These are phyloP conservation scores for Gadus macrocephalus DNA, from an alignment of 2,113 vertebrate species.

Conservation along the genomic window DNA sequence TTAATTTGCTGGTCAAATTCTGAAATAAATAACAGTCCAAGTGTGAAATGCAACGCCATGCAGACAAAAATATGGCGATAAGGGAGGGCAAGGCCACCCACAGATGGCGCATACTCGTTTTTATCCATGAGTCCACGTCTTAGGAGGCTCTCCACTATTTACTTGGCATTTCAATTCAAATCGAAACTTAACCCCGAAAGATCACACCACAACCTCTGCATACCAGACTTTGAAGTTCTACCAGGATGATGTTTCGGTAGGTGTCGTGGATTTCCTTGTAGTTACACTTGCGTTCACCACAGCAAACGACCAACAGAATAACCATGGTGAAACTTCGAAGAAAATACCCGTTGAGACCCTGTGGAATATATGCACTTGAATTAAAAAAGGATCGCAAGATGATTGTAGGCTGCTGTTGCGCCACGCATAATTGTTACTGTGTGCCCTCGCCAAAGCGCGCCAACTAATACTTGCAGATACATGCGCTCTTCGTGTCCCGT, in stretches of 20 bases:
- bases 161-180: background rate
- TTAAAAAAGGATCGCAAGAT: background rate
- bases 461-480: too few species aligned
- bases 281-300: slow-evolving; percentile 60
- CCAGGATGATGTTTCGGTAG: slow-evolving; percentile 61
- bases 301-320: slow-evolving; percentile 53
- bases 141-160: background rate
- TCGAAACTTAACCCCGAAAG: background rate
- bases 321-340: slow-evolving; percentile 60
- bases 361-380: background rate
- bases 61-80: background rate
- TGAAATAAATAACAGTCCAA: slow-evolving; percentile 31
- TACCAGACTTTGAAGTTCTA: slow-evolving; percentile 70
- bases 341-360: slow-evolving; percentile 63
- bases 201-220: background rate
- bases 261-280: slow-evolving; percentile 61
- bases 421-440: too few species aligned
- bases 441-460: too few species aligned
- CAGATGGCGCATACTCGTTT: background rate
- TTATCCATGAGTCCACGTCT: background rate
- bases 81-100: slow-evolving; percentile 32
- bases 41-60: background rate
- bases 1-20: slow-evolving; percentile 62
- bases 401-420: too few species aligned
- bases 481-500: too few species aligned